Evolutionary conservation across 2,888 invertebrate species (phyloP).

Genomic region (Oligia fasciuncula): DNA sequence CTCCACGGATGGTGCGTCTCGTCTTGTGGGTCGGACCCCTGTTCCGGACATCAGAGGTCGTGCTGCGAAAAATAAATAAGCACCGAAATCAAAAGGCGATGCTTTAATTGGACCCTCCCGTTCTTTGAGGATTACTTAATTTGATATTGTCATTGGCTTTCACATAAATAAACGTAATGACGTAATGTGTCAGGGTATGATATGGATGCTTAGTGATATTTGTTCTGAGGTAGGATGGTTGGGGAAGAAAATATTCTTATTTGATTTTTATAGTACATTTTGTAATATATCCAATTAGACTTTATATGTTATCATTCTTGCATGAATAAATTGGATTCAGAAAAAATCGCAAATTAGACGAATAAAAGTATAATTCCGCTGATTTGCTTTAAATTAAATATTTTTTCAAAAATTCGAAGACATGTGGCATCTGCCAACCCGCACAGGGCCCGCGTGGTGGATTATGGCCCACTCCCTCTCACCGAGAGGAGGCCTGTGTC

Average conservation of each 20-base stretch:
- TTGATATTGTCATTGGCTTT: conserved; percentile 78
- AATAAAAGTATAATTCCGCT: not conserved
- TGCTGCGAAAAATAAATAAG: conserved; percentile 87
- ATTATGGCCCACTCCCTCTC: too few species aligned
- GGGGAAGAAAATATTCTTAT: conserved; percentile 9
- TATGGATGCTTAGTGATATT: conserved; percentile 44
- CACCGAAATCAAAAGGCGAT: conserved; percentile 84
- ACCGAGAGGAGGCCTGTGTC: too few species aligned
- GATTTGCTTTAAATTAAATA: not conserved
- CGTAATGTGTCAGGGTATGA: conserved; percentile 52
- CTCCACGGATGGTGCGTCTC: conserved; percentile 87
- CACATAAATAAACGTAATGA: conserved; percentile 60
- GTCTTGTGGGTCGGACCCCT: conserved; percentile 86
- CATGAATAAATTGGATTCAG: not conserved
- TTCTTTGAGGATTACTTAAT: conserved; percentile 85
- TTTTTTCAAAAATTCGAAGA: too few species aligned
- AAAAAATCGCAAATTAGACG: not conserved
- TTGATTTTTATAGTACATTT: not conserved
- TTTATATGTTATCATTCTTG: not conserved
- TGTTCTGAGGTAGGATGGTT: not conserved
- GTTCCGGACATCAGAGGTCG: conserved; percentile 85
- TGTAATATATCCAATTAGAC: not conserved
- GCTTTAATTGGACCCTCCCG: conserved; percentile 86
- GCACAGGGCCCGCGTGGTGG: too few species aligned
- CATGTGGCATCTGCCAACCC: too few species aligned